A percentile compares a stretch with the other conserved stretches of the same genome.
phyloP scores from a whole-genome alignment of 2,797 vertebrate species.

The Falco novaeseelandiae region DNA sequence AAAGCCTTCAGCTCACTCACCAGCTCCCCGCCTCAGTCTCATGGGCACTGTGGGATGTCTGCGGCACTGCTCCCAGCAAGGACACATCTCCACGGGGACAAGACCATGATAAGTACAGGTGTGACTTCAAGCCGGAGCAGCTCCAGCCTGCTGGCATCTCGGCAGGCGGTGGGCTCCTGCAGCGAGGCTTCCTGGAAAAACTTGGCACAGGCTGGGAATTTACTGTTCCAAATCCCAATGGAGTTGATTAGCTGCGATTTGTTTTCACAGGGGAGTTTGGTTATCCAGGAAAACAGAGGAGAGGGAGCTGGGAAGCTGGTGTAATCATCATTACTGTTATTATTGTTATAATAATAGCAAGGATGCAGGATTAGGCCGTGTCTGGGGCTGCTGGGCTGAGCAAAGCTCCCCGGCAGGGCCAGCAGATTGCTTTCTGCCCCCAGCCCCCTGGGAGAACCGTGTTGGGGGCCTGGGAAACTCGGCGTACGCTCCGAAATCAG shows the following conservation, averaged over 20 bases:
- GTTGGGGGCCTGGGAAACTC: background rate
- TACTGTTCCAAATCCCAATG: background rate
- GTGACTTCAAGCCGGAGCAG: background rate
- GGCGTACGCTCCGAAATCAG: rapidly evolving
- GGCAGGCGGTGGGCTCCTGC: background rate
- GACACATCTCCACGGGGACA: background rate
- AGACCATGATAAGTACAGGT: background rate
- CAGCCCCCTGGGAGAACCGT: rapidly evolving
- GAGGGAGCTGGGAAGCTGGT: background rate
- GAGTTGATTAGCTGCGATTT: background rate
- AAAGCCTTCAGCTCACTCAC: background rate
- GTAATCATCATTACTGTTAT: rapidly evolving
- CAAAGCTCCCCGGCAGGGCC: background rate
- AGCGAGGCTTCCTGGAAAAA: background rate
- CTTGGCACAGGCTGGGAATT: background rate
- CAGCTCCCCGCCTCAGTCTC: background rate
- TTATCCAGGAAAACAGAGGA: background rate
- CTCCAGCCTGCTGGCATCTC: rapidly evolving
- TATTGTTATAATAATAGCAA: too few relatives aligned
- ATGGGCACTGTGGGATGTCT: rapidly evolving
- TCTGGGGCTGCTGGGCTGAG: background rate
- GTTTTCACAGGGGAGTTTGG: background rate
- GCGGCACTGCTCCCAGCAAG: background rate
- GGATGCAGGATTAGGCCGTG: background rate
- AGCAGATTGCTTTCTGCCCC: background rate